Evolutionary conservation across 2,797 vertebrate species (phyloP).

Genomic region (Lutjanus campechanus): DNA sequence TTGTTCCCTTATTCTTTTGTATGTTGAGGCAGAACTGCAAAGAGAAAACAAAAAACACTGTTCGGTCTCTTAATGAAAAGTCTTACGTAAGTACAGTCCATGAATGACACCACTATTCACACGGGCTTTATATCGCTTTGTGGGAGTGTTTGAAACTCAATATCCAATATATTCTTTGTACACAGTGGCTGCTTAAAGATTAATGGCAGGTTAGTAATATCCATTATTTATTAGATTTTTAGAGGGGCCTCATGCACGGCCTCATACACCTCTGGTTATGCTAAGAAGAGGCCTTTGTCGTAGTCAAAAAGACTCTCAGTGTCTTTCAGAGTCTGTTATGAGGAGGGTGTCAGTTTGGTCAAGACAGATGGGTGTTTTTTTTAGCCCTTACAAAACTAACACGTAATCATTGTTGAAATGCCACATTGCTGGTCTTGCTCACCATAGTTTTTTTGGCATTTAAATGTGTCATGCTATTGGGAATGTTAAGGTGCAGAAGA

Average conservation of each 20-base stretch:
- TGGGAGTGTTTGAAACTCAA: slow-evolving; percentile 81
- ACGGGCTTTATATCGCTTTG: slow-evolving; percentile 64
- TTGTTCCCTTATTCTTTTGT: background rate
- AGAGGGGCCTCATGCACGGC: slow-evolving; percentile 75
- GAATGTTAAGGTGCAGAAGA: background rate
- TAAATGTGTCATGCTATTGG: background rate
- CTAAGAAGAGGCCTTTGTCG: slow-evolving; percentile 69
- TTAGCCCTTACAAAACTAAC: slow-evolving; percentile 10
- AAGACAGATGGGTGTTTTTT: slow-evolving; percentile 15
- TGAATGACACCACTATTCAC: slow-evolving; percentile 75
- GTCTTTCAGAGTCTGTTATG: slow-evolving; percentile 41
- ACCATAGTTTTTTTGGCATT: background rate
- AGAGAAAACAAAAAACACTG: slow-evolving; percentile 23
- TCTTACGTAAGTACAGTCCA: slow-evolving; percentile 62
- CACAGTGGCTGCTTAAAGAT: slow-evolving; percentile 84
- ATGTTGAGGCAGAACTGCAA: background rate
- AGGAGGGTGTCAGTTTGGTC: slow-evolving; percentile 10
- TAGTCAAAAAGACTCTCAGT: slow-evolving; percentile 52
- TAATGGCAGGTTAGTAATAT: slow-evolving; percentile 87
- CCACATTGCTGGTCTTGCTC: slow-evolving; percentile 7
- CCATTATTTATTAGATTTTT: slow-evolving; percentile 85
- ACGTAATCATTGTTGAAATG: slow-evolving; percentile 22
- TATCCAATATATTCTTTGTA: slow-evolving; percentile 81
- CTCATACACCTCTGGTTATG: slow-evolving; percentile 65
- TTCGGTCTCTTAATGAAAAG: slow-evolving; percentile 58